These are phyloP conservation scores for Xestia sexstrigata DNA, from an alignment of 2,888 invertebrate species.

Conservation along the genomic window DNA sequence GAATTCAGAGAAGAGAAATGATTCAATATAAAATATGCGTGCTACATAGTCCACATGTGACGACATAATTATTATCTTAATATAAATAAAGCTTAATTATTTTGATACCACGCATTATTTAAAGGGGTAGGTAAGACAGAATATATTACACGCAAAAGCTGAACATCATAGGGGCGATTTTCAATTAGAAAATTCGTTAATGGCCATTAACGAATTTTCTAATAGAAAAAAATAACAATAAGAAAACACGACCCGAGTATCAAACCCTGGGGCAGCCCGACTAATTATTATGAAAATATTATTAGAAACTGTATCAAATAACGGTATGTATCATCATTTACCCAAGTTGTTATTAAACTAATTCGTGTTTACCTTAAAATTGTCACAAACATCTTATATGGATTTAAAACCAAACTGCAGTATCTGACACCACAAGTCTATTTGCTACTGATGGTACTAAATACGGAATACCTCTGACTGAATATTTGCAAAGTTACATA, in stretches of 20 bases:
- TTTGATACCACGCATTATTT: constrained; percentile 16
- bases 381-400: neutral
- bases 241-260: neutral
- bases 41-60: constrained; percentile 7
- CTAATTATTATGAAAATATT: neutral
- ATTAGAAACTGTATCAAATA: neutral
- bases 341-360: neutral
- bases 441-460: constrained; percentile 40
- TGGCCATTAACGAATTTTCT: neutral
- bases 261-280: neutral
- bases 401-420: constrained; percentile 30
- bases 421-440: constrained; percentile 32
- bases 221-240: neutral
- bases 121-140: neutral
- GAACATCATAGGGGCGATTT: neutral
- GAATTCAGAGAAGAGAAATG: constrained; percentile 27
- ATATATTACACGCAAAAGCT: neutral
- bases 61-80: constrained; percentile 3
- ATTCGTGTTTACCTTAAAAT: neutral
- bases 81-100: constrained; percentile 25
- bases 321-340: neutral
- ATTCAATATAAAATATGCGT: constrained; percentile 23
- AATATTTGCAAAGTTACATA: constrained; percentile 15
- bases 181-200: too few relatives aligned
- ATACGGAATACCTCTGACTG: constrained; percentile 7